Percentiles rank a stretch among this genome's conserved stretches.
Evolutionary conservation across 2,888 invertebrate genomes (phyloP).

Genomic region (Cistogaster globosa): DNA sequence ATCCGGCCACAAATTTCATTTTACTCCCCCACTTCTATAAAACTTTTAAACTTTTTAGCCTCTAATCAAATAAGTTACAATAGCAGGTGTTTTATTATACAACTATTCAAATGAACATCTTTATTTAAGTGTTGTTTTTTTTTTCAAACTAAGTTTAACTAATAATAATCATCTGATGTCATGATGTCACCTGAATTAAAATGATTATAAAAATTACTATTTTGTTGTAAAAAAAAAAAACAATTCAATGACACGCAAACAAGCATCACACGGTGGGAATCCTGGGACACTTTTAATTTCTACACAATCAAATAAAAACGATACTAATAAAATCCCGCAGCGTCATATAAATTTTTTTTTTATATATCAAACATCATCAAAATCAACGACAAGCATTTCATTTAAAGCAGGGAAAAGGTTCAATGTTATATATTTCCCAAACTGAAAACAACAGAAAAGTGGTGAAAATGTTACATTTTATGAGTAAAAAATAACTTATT

Average conservation of each 20-base stretch:
- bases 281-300: constrained; percentile 65
- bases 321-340: constrained; percentile 69
- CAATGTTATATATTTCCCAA: constrained; percentile 45
- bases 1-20: constrained; percentile 35
- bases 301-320: constrained; percentile 10
- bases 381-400: constrained; percentile 66
- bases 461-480: constrained; percentile 68
- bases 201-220: constrained; percentile 52
- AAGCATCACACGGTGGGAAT: constrained; percentile 67
- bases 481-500: constrained; percentile 48
- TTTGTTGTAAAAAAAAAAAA: constrained; percentile 39
- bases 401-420: constrained; percentile 52
- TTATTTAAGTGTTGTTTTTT: neutral
- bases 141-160: constrained; percentile 18
- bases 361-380: constrained; percentile 66
- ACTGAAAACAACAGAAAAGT: constrained; percentile 42
- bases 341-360: constrained; percentile 62
- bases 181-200: constrained; percentile 66
- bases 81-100: constrained; percentile 75
- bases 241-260: constrained; percentile 57
- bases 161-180: constrained; percentile 55
- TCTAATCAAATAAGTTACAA: constrained; percentile 76
- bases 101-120: constrained; percentile 39
- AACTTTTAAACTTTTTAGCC: constrained; percentile 80
- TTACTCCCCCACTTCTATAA: constrained; percentile 20